A percentile compares a stretch with the other conserved stretches of the same genome.
These are phyloP conservation scores for Tokudaia muenninki DNA, from an alignment of 2,797 vertebrate genomes.

Conservation along the genomic window DNA sequence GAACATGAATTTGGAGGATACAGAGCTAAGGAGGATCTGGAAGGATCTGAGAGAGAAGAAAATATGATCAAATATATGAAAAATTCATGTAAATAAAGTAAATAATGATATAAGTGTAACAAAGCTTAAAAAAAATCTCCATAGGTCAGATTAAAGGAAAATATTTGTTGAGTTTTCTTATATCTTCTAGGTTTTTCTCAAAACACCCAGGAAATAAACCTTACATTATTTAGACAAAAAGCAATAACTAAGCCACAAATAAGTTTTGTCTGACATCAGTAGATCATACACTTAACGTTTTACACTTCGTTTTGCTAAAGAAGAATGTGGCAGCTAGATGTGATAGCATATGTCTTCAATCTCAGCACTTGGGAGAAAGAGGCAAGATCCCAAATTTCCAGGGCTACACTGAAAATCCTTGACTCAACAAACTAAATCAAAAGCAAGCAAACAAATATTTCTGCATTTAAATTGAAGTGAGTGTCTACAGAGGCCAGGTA, in stretches of 20 bases:
- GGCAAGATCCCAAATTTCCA: neutral
- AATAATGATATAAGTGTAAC: neutral
- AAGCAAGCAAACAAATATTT: neutral
- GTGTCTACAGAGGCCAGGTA: neutral
- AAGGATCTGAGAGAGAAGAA: neutral
- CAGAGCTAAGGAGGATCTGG: neutral
- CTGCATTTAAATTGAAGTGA: neutral
- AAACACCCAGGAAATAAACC: no score
- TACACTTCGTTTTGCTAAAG: neutral
- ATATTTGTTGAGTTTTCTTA: no score
- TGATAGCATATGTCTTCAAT: neutral
- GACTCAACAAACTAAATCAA: neutral
- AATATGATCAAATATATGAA: neutral
- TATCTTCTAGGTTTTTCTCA: no score
- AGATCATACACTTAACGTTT: neutral
- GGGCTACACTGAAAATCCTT: no score
- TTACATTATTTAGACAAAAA: no score
- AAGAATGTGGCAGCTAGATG: neutral
- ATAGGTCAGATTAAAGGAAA: no score
- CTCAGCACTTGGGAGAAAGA: neutral
- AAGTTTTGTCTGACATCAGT: neutral
- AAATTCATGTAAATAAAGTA: neutral
- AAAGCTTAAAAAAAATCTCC: no score
- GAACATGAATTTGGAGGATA: neutral
- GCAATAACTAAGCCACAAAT: neutral